Evolutionary conservation across 2,888 invertebrate genomes (phyloP).

Genomic region (Macrophya annulata): DNA sequence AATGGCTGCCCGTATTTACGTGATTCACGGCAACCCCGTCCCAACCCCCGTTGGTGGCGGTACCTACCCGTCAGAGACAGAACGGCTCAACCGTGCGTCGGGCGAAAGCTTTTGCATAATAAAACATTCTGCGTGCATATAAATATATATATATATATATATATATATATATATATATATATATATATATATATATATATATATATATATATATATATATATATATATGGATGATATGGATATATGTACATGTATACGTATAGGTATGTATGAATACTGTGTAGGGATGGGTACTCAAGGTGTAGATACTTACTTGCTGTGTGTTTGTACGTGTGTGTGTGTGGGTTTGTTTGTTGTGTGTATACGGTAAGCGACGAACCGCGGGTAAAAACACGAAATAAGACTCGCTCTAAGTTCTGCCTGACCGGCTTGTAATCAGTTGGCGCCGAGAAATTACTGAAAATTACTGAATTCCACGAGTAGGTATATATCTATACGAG

Average conservation of each 20-base stretch:
- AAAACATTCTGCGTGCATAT: slow-evolving; percentile 69
- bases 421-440: slow-evolving; percentile 49
- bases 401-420: slow-evolving; percentile 41
- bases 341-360: background rate
- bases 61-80: slow-evolving; percentile 67
- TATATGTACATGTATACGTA: background rate
- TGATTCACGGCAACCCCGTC: slow-evolving; percentile 72
- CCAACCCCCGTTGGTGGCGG: slow-evolving; percentile 52
- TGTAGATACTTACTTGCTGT: background rate
- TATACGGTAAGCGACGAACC: background rate
- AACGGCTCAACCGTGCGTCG: slow-evolving; percentile 75
- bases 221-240: too few species aligned
- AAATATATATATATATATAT: background rate
- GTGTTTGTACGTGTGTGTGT: background rate
- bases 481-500: slow-evolving; percentile 7
- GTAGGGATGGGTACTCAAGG: background rate
- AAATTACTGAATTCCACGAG: slow-evolving; percentile 52
- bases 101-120: slow-evolving; percentile 79
- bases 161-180: background rate
- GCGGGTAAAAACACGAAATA: slow-evolving; percentile 46
- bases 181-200: background rate
- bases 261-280: background rate
- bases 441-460: slow-evolving; percentile 53
- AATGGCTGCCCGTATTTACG: slow-evolving; percentile 79
- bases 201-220: background rate